These are phyloP conservation scores for Pyrgilauda ruficollis DNA, from an alignment of 2,113 vertebrate species.

Conservation along the genomic window DNA sequence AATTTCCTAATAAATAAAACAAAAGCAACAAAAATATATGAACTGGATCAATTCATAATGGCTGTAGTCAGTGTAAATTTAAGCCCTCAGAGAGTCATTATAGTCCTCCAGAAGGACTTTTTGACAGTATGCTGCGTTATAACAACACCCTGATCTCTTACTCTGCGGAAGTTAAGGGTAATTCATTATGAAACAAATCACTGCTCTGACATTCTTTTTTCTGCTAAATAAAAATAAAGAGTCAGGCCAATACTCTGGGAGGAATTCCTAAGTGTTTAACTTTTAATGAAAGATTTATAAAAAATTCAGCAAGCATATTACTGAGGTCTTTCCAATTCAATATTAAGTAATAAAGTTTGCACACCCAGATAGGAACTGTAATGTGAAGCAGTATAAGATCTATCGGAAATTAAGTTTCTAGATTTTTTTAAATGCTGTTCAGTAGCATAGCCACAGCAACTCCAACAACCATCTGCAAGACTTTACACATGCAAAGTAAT, in stretches of 20 bases:
- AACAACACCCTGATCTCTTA: not conserved
- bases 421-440: not conserved
- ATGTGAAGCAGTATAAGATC: not conserved
- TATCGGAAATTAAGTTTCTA: not conserved
- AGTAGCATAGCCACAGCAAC: not conserved
- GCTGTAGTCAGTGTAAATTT: not conserved
- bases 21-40: not conserved
- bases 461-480: not conserved
- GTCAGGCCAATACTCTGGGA: not conserved
- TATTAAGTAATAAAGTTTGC: not conserved
- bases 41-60: not conserved
- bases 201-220: not conserved
- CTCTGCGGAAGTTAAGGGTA: not conserved
- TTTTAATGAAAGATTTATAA: conserved; percentile 20
- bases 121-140: not conserved
- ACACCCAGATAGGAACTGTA: not conserved
- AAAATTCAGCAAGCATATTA: not conserved
- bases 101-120: not conserved
- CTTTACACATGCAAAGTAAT: not conserved
- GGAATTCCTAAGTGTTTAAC: not conserved
- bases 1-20: not conserved
- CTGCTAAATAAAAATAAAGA: not conserved
- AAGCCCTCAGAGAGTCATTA: not conserved
- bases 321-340: not conserved
- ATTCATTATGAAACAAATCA: conserved; percentile 19